Evolutionary conservation across 2,888 invertebrate genomes (phyloP).

Genomic region (Himalopsyche tibetana): DNA sequence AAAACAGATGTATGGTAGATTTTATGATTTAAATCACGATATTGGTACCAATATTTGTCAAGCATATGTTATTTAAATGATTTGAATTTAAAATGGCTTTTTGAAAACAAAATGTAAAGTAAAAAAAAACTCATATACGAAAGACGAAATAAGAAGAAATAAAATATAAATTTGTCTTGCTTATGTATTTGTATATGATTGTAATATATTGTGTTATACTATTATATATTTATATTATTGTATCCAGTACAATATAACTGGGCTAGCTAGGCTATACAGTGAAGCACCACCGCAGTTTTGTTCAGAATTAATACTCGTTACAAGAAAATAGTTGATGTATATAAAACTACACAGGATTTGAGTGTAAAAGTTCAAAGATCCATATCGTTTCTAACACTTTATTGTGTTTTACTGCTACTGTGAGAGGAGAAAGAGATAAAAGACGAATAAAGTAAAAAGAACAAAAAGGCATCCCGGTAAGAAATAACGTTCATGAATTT

Average conservation of each 20-base stretch:
- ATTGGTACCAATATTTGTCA: too few relatives aligned
- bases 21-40: too few relatives aligned
- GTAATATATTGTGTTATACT: background rate
- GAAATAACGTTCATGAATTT: constrained; percentile 64
- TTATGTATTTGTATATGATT: background rate
- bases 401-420: constrained; percentile 47
- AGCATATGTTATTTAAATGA: too few relatives aligned
- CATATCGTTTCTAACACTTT: constrained; percentile 54
- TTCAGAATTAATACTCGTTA: constrained; percentile 20
- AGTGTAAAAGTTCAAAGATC: constrained; percentile 46
- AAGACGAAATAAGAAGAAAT: too few relatives aligned
- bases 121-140: too few relatives aligned
- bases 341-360: background rate
- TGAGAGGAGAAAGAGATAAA: constrained; percentile 49
- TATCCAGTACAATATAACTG: background rate
- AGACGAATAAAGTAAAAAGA: constrained; percentile 53
- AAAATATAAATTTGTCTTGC: background rate
- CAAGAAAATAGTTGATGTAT: constrained; percentile 2
- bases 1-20: too few relatives aligned
- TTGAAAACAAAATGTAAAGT: too few relatives aligned
- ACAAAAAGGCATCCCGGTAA: constrained; percentile 51
- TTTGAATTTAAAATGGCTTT: too few relatives aligned
- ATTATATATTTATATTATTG: background rate
- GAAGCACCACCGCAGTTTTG: background rate
- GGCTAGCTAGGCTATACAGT: background rate